Conservation (phyloP, 2,113 vertebrate species). For the Thamnaconus septentrionalis region DNA sequence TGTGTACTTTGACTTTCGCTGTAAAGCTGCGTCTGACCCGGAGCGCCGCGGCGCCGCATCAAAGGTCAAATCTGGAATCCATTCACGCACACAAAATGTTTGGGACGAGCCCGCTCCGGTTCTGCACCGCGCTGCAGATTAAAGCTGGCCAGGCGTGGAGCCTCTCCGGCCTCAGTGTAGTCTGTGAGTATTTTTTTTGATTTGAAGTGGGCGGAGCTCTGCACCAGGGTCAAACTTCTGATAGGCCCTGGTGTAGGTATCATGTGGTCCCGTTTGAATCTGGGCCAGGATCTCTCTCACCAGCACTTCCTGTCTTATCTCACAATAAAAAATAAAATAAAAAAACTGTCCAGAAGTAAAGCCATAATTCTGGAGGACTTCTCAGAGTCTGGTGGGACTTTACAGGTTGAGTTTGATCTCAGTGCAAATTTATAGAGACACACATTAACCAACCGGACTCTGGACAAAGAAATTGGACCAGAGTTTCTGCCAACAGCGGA, state of each 20-base stretch:
- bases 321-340: constrained; percentile 26
- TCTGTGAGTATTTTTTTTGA: too few relatives aligned
- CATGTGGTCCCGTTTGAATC: constrained; percentile 20
- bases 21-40: constrained; percentile 39
- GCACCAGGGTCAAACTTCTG: too few relatives aligned
- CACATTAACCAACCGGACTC: not conserved
- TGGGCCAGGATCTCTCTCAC: constrained; percentile 27
- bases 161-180: not conserved
- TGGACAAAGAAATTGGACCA: too few relatives aligned
- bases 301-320: constrained; percentile 27
- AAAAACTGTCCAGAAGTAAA: not conserved
- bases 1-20: constrained; percentile 72
- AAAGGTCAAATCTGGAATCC: constrained; percentile 62
- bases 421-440: not conserved
- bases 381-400: constrained; percentile 1
- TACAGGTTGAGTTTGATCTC: constrained; percentile 10
- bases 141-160: constrained; percentile 26
- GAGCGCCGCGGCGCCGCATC: constrained; percentile 17
- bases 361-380: constrained; percentile 4
- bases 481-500: too few relatives aligned
- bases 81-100: constrained; percentile 41
- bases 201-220: constrained; percentile 2
- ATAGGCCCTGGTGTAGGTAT: constrained; percentile 17
- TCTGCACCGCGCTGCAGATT: constrained; percentile 4
- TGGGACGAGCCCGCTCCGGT: constrained; percentile 3